A percentile compares a stretch with the other conserved stretches of the same genome.
Evolutionary conservation across 2,888 invertebrate genomes (phyloP).

Genomic region (Microplitis deprimator): DNA sequence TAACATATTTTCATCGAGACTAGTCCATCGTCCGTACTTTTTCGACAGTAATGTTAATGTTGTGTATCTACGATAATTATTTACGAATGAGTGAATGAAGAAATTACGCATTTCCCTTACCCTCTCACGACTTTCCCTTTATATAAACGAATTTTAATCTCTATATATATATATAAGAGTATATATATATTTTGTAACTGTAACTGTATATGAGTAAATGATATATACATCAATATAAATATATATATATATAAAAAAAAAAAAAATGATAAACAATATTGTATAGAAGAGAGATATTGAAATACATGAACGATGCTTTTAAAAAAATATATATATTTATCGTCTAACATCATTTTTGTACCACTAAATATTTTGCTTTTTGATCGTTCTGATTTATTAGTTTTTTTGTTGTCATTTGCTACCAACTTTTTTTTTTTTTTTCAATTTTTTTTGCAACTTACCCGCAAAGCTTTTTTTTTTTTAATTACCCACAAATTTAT

Average conservation of each 20-base stretch:
- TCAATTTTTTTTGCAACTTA: slow-evolving; percentile 4
- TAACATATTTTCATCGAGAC: slow-evolving; percentile 62
- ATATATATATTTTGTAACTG: slow-evolving; percentile 35
- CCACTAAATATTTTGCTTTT: slow-evolving; percentile 64
- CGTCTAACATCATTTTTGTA: slow-evolving; percentile 70
- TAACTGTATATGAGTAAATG: neutral
- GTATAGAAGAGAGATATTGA: slow-evolving; percentile 72
- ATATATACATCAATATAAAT: slow-evolving; percentile 50
- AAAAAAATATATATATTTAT: slow-evolving; percentile 61
- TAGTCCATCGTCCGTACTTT: slow-evolving; percentile 58
- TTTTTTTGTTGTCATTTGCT: slow-evolving; percentile 46
- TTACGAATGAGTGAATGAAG: slow-evolving; percentile 21
- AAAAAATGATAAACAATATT: slow-evolving; percentile 69
- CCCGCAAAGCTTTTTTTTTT: slow-evolving; percentile 1
- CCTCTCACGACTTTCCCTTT: slow-evolving; percentile 41
- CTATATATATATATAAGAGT: slow-evolving; percentile 46
- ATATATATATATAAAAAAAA: slow-evolving; percentile 67
- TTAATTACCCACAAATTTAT: neutral
- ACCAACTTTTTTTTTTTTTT: slow-evolving; percentile 31
- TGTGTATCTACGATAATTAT: slow-evolving; percentile 45
- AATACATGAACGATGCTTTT: slow-evolving; percentile 72
- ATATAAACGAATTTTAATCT: slow-evolving; percentile 42
- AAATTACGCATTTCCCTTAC: slow-evolving; percentile 27
- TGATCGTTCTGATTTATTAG: slow-evolving; percentile 48
- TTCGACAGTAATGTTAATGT: slow-evolving; percentile 49